Evolutionary conservation across 2,797 vertebrate genomes (phyloP), one percentile per base, ranked within the genome.

Genomic region (Discoglossus pictus): DNA sequence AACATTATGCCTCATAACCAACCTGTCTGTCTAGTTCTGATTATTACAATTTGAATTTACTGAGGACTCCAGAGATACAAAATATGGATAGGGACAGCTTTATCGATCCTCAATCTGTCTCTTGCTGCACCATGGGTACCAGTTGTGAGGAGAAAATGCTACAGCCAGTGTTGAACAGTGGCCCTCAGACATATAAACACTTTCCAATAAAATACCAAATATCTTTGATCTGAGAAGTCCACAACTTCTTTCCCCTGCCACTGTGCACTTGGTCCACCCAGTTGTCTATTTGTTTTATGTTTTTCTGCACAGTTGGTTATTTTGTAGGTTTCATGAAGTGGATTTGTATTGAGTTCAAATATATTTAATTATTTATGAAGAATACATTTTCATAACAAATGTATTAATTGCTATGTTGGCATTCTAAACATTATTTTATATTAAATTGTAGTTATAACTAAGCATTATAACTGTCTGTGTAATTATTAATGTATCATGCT

Each of bases 91-190:
- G 84, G 21, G 80, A 90, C 43, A 99, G 80, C 71, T 89, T 75
- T 95, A 98, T 4, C 97, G 84, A 78, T 96, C 89, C 82, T 97
- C 94, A 76, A 98, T 84, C 72, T 99, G 85, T 76, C 97, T 89
- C 77, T 83, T 91, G 80, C 97, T 98, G 83, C 97, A 99, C 97
- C 97, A 99, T 0, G 97, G 98, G 77, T 99, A 99, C 97, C 97
- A 99, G 73, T 90, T 87, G 0, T 78, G 92, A 0, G 94, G 91
- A 2, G 97, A 98, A 58, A 93, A 83, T 1, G 93, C 97, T 39
- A 94, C 94, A 1, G 97, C 97, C 79, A 99, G 68, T 0, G 97
- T 99, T 3, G 97, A 97, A 84, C 92, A 98, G 25, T 75, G 89
- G 21, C 97, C 95, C 44, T 97, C 95, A 0, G 89, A 78, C 78